These are phyloP conservation scores for Centruroides sculpturatus DNA, from an alignment of 1,140 invertebrate genomes.

Conservation along the genomic window DNA sequence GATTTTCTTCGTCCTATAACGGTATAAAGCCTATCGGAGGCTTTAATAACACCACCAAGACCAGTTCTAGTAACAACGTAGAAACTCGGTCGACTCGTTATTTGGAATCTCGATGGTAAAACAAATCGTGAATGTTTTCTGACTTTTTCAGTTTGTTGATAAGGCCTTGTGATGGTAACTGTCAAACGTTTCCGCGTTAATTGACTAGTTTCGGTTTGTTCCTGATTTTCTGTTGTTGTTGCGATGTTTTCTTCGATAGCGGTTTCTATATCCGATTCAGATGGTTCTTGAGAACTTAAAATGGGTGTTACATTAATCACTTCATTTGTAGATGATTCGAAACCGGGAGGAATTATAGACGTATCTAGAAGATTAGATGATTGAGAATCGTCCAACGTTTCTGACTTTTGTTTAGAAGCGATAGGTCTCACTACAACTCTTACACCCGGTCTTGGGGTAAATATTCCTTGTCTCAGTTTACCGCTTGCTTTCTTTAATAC, in stretches of 20 bases:
- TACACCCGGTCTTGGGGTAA: conserved; percentile 8
- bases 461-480: conserved; percentile 4
- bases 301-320: not conserved
- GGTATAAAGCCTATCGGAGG: conserved; percentile 5
- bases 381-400: not conserved
- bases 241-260: not conserved
- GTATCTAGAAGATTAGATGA: too few relatives aligned
- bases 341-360: not conserved
- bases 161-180: conserved; percentile 9
- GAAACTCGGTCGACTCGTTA: conserved; percentile 14
- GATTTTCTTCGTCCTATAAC: not conserved
- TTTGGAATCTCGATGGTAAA: conserved; percentile 8
- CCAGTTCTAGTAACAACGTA: conserved; percentile 19
- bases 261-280: not conserved
- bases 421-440: conserved; percentile 8
- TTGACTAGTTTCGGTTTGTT: not conserved
- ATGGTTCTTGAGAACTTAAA: not conserved
- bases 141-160: conserved; percentile 2
- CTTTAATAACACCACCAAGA: conserved; percentile 7
- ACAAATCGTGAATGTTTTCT: conserved; percentile 16
- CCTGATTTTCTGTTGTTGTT: not conserved
- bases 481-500: conserved; percentile 6
- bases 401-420: not conserved
- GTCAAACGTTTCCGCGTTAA: conserved; percentile 6
- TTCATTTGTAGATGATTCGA: not conserved